A percentile compares a stretch with the other conserved stretches of the same genome.
These are phyloP conservation scores for Hippocampus barbouri DNA, from an alignment of 2,113 vertebrate species.

Conservation along the genomic window DNA sequence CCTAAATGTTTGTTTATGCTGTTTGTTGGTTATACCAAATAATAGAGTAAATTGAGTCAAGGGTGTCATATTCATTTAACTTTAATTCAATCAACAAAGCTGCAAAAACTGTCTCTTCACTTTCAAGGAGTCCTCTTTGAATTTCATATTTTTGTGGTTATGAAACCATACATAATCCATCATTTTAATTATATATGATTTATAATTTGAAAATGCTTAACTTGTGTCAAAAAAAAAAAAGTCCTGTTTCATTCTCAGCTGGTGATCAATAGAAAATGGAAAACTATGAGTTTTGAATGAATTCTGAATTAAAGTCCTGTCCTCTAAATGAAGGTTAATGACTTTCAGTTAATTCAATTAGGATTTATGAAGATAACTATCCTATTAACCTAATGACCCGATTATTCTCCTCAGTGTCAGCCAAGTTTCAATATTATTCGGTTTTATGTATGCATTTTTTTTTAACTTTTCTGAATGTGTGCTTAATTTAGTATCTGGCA, in stretches of 20 bases:
- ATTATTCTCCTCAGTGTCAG: background rate
- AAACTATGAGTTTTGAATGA: background rate
- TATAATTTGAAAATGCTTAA: background rate
- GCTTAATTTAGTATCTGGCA: slow-evolving; percentile 26
- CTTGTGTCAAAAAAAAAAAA: background rate
- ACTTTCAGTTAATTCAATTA: slow-evolving; percentile 9
- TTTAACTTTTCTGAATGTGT: background rate
- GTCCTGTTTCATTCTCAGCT: no score
- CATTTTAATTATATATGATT: background rate
- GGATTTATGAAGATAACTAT: slow-evolving; percentile 5
- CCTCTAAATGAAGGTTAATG: slow-evolving; percentile 9
- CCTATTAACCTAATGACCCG: slow-evolving; percentile 23
- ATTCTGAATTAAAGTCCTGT: slow-evolving; percentile 9
- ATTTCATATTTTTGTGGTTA: no score
- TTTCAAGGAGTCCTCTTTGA: no score
- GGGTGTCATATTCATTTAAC: background rate
- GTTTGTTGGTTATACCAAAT: background rate
- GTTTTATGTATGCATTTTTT: background rate
- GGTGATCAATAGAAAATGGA: background rate
- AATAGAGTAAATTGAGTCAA: background rate
- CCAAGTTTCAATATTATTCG: background rate
- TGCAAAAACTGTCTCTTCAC: no score
- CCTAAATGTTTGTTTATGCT: background rate
- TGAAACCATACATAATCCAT: background rate
- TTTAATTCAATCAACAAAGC: background rate